Evolutionary conservation across 1,140 invertebrate genomes (phyloP).

Genomic region (Paralvinella palmiformis): DNA sequence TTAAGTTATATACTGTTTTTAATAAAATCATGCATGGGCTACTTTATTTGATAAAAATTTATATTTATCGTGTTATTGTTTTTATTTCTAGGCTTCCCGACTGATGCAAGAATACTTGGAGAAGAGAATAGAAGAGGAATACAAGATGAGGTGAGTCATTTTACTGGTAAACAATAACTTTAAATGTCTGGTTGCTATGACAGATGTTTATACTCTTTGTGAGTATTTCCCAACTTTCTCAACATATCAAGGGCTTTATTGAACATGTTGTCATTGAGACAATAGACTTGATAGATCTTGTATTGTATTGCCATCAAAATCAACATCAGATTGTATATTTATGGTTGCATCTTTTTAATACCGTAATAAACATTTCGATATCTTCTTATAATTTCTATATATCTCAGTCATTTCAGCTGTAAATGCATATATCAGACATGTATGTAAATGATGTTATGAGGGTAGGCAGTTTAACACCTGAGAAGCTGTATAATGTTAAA

Average conservation of each 20-base stretch:
- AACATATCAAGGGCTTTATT: too few species aligned
- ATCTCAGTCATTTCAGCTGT: too few species aligned
- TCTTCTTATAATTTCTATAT: too few species aligned
- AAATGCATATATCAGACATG: too few species aligned
- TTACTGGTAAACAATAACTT: neutral
- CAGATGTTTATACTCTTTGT: neutral
- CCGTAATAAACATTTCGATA: too few species aligned
- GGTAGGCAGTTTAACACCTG: too few species aligned
- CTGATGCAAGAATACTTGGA: constrained; percentile 42
- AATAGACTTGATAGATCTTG: too few species aligned
- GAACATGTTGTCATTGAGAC: too few species aligned
- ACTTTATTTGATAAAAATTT: neutral
- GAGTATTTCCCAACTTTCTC: too few species aligned
- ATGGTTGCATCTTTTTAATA: too few species aligned
- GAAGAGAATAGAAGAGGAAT: constrained; percentile 42
- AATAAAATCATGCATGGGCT: neutral
- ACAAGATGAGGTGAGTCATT: constrained; percentile 39
- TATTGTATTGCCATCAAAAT: neutral
- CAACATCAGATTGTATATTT: neutral
- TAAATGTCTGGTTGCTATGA: neutral
- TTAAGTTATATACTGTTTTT: neutral
- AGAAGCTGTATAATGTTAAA: too few species aligned
- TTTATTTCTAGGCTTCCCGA: constrained; percentile 7
- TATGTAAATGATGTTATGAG: too few species aligned
- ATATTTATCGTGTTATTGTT: neutral